Evolutionary conservation across 2,888 invertebrate species (phyloP).

Genomic region (Athetis lepigone): DNA sequence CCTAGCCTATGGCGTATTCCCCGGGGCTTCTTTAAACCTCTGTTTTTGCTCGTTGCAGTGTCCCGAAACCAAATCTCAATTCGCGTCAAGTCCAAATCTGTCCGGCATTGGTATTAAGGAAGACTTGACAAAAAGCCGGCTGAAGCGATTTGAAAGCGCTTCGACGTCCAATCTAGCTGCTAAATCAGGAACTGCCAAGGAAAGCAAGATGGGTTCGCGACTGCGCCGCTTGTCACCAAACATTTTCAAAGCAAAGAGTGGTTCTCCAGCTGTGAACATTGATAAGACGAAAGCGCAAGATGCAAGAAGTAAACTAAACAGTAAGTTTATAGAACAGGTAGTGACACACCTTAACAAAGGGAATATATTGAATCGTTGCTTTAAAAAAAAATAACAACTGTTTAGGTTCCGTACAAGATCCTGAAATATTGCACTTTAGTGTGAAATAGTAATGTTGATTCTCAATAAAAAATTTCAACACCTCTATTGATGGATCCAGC

Average conservation of each 20-base stretch:
- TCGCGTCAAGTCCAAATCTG: constrained; percentile 84
- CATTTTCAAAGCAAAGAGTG: constrained; percentile 76
- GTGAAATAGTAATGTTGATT: too few relatives aligned
- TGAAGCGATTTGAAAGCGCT: constrained; percentile 78
- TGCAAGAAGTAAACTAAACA: constrained; percentile 73
- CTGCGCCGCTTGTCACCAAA: constrained; percentile 81
- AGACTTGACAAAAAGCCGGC: constrained; percentile 69
- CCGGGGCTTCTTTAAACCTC: too few relatives aligned
- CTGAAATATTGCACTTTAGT: too few relatives aligned
- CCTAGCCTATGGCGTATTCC: too few relatives aligned
- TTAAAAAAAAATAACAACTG: too few relatives aligned
- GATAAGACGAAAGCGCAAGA: constrained; percentile 69
- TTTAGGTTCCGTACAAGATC: too few relatives aligned
- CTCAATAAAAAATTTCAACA: too few relatives aligned
- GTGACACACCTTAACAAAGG: too few relatives aligned
- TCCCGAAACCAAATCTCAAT: constrained; percentile 79
- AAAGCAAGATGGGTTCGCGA: constrained; percentile 73
- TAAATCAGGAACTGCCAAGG: constrained; percentile 65
- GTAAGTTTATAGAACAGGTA: too few relatives aligned
- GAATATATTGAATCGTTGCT: too few relatives aligned
- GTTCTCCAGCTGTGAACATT: constrained; percentile 61
- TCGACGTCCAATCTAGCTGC: constrained; percentile 78
- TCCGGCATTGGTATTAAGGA: constrained; percentile 72
- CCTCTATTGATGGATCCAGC: too few relatives aligned
- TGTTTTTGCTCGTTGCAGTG: constrained; percentile 69